Conservation (phyloP, 1,140 invertebrate species). For the Drosophila equinoxialis region DNA sequence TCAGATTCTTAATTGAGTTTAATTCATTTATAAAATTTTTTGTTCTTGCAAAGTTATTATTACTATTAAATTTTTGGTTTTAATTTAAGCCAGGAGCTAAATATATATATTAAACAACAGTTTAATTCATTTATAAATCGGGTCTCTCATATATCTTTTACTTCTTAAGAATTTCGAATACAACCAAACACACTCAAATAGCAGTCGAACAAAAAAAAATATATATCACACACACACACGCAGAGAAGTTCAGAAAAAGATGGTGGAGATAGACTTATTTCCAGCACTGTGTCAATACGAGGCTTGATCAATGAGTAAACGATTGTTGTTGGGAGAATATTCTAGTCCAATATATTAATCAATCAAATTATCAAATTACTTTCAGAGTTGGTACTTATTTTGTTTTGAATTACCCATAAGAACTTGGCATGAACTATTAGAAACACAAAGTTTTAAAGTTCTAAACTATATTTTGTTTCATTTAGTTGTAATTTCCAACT, state of each 20-base stretch:
- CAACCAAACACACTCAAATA: background rate
- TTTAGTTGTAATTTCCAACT: too few relatives aligned
- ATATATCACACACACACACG: background rate
- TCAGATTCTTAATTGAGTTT: slow-evolving; percentile 76
- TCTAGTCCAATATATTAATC: too few relatives aligned
- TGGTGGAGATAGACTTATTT: background rate
- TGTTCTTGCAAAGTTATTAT: slow-evolving; percentile 45
- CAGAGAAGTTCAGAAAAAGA: background rate
- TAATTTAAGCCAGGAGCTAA: slow-evolving; percentile 54
- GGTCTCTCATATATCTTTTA: background rate
- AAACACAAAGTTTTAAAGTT: too few relatives aligned
- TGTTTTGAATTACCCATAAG: too few relatives aligned
- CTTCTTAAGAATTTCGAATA: too few relatives aligned
- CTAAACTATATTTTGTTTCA: too few relatives aligned
- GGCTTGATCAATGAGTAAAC: too few relatives aligned
- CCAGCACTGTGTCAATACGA: background rate
- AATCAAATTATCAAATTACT: too few relatives aligned
- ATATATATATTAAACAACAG: slow-evolving; percentile 21
- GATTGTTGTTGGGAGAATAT: too few relatives aligned
- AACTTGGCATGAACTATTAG: too few relatives aligned
- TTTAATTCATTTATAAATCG: slow-evolving; percentile 19
- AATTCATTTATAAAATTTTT: slow-evolving; percentile 38
- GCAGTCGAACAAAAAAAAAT: background rate
- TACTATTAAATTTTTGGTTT: slow-evolving; percentile 31
- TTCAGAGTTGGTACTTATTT: too few relatives aligned